A percentile compares a stretch with the other conserved stretches of the same genome.
phyloP scores from a whole-genome alignment of 2,888 invertebrate genomes.

The Campoletis raptor region DNA sequence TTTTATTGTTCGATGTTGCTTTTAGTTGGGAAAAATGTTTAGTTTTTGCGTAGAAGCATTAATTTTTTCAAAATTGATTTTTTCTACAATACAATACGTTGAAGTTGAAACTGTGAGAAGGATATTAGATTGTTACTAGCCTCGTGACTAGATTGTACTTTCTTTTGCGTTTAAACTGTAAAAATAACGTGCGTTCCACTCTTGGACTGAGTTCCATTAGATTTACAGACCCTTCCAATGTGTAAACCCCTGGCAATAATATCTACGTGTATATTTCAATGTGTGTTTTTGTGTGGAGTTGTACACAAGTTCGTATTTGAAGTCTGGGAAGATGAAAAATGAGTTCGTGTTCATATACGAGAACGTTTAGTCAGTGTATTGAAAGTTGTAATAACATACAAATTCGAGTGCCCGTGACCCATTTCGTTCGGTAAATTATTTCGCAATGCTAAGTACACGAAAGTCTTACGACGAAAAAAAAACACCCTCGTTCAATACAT shows the following conservation, averaged over 20 bases:
- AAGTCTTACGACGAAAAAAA: background rate
- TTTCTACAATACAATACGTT: background rate
- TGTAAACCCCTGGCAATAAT: constrained; percentile 5
- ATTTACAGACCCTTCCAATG: background rate
- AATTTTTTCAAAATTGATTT: background rate
- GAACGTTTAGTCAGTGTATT: constrained; percentile 40
- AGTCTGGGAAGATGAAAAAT: constrained; percentile 8
- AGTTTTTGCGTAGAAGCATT: background rate
- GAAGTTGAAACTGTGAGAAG: background rate
- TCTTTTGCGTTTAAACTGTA: constrained; percentile 31
- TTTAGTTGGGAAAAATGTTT: background rate
- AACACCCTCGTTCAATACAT: background rate
- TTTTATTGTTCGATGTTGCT: background rate
- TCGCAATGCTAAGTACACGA: constrained; percentile 30
- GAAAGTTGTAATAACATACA: constrained; percentile 35
- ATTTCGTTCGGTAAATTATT: constrained; percentile 45
- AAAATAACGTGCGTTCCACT: constrained; percentile 32
- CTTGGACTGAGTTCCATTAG: background rate
- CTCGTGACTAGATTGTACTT: constrained; percentile 16
- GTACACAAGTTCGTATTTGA: constrained; percentile 18
- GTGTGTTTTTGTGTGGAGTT: background rate
- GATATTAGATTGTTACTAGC: background rate
- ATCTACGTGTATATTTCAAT: background rate
- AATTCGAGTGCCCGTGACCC: constrained; percentile 62
- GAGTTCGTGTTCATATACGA: constrained; percentile 23